These are phyloP conservation scores for Nipponia nippon DNA, from an alignment of 2,113 vertebrate species.

Conservation along the genomic window DNA sequence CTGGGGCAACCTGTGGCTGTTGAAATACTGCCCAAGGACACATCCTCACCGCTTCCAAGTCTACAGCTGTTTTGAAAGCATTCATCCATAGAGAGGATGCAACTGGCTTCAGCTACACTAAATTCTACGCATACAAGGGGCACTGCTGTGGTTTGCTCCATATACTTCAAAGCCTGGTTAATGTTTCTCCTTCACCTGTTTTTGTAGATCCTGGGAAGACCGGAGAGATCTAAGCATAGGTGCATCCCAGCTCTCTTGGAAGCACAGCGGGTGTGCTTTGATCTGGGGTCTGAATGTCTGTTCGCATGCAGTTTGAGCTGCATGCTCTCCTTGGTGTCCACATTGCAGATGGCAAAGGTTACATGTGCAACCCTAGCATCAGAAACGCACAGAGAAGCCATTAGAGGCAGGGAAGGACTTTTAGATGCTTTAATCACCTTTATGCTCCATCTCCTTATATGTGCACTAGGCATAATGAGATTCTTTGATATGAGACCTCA, in stretches of 20 bases:
- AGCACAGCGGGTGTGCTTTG: not conserved
- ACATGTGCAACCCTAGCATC: not conserved
- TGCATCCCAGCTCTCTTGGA: not conserved
- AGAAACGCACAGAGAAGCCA: not conserved
- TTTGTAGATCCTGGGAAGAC: not conserved
- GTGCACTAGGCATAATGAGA: not conserved
- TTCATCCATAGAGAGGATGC: not conserved
- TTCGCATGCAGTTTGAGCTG: not conserved
- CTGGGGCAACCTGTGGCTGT: not conserved
- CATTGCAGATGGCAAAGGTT: not conserved
- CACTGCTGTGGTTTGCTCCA: not conserved
- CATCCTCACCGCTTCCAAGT: not conserved
- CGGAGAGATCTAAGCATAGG: not conserved
- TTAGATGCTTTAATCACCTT: not conserved
- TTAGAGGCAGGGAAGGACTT: not conserved
- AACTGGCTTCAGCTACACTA: not conserved
- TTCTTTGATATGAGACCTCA: not conserved
- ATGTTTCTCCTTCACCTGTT: not conserved
- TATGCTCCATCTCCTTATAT: not conserved
- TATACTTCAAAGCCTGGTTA: not conserved
- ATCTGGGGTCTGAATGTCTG: not conserved
- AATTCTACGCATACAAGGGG: accelerated
- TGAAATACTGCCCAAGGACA: not conserved
- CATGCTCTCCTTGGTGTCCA: not conserved
- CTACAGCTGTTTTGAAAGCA: not conserved